Evolutionary conservation across 2,797 vertebrate genomes (phyloP).

Genomic region (Lepilemur ruficaudatus): DNA sequence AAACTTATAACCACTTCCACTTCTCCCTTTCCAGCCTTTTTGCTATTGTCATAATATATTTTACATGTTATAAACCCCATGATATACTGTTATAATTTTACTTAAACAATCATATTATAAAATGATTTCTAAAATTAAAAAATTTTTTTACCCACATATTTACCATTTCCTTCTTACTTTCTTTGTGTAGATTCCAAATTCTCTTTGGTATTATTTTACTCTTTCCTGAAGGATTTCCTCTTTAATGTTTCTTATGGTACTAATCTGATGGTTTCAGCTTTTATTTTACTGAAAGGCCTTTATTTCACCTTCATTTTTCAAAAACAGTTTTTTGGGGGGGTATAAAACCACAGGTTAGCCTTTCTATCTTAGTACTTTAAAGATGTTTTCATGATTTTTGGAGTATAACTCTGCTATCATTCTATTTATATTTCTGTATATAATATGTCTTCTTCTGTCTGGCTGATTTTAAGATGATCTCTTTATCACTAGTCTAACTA

Average conservation of each 20-base stretch:
- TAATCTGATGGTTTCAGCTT: not conserved
- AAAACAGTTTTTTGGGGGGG: not conserved
- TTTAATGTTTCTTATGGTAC: not conserved
- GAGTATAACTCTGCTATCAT: not conserved
- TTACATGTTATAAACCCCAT: not conserved
- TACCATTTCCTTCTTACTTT: not conserved
- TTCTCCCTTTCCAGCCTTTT: not conserved
- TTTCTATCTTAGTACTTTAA: not conserved
- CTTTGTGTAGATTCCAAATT: not conserved
- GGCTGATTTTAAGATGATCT: not conserved
- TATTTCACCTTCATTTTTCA: not conserved
- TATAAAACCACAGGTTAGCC: not conserved
- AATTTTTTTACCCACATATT: not conserved
- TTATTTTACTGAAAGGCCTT: not conserved
- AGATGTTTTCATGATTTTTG: not conserved
- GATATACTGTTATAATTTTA: not conserved
- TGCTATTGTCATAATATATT: not conserved
- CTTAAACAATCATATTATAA: not conserved
- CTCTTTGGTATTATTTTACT: not conserved
- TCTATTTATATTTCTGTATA: not conserved
- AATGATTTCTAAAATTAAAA: not conserved
- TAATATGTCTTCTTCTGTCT: not conserved
- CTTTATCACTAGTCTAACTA: not conserved
- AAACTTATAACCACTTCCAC: not conserved
- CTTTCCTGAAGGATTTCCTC: not conserved